Percentiles rank a stretch among this genome's conserved stretches.
These are phyloP conservation scores for Cataglyphis altisquamis DNA, from an alignment of 2,888 invertebrate species.

Conservation along the genomic window DNA sequence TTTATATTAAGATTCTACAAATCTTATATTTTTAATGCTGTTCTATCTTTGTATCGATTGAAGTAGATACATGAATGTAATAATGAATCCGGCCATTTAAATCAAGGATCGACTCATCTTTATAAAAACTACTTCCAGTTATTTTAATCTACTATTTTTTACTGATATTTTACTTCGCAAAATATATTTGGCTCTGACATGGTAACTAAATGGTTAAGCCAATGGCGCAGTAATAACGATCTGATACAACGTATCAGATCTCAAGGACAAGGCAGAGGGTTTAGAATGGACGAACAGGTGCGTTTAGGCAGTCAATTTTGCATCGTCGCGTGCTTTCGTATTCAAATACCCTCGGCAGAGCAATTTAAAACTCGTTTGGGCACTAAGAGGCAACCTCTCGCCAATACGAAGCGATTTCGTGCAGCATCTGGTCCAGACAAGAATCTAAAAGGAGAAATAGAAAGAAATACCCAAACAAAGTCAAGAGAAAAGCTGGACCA, in stretches of 20 bases:
- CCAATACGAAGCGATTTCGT: conserved; percentile 71
- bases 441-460: conserved; percentile 26
- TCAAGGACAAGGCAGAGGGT: conserved; percentile 29
- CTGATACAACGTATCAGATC: conserved; percentile 18
- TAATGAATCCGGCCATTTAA: not conserved
- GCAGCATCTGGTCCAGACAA: conserved; percentile 76
- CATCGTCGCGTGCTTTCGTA: conserved; percentile 75
- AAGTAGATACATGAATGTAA: not conserved
- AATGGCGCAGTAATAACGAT: conserved; percentile 3
- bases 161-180: not conserved
- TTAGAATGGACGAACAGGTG: conserved; percentile 64
- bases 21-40: not conserved
- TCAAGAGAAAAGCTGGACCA: conserved; percentile 61
- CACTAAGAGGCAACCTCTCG: conserved; percentile 63
- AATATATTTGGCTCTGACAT: not conserved
- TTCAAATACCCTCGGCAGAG: conserved; percentile 74
- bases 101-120: not conserved
- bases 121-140: not conserved
- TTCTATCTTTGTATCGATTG: not conserved
- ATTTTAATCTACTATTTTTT: conserved; percentile 10
- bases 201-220: not conserved
- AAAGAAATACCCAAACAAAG: conserved; percentile 26
- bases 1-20: not conserved
- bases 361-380: conserved; percentile 84
- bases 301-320: conserved; percentile 67